Percentiles rank a stretch among this genome's conserved stretches.
Conservation (phyloP, 2,888 invertebrate species). For the Sympetrum striolatum region DNA sequence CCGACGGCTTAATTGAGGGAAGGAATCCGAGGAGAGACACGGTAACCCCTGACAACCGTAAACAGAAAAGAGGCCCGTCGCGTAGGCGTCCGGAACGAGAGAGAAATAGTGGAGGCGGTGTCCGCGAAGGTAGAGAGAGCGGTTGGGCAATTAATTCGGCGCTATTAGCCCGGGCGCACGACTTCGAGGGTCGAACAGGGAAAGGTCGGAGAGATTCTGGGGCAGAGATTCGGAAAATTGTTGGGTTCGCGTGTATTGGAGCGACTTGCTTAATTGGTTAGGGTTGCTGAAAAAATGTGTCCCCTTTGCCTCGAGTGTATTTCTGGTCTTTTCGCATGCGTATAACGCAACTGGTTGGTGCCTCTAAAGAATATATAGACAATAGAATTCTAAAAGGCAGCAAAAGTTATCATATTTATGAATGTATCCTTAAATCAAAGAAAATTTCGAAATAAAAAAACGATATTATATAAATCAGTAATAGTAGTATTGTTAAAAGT, state of each 20-base stretch:
- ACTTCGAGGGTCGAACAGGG: not conserved
- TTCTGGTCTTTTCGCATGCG: too few relatives aligned
- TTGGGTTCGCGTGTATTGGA: not conserved
- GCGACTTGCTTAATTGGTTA: constrained; percentile 15
- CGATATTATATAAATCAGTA: too few relatives aligned
- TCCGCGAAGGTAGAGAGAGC: not conserved
- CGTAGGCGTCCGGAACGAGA: not conserved
- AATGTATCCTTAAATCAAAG: too few relatives aligned
- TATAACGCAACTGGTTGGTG: too few relatives aligned
- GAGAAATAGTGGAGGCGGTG: not conserved
- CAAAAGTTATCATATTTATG: too few relatives aligned
- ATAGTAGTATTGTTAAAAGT: too few relatives aligned
- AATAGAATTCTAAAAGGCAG: too few relatives aligned
- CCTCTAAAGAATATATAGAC: too few relatives aligned
- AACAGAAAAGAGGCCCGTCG: not conserved
- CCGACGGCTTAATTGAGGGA: constrained; percentile 27
- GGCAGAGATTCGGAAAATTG: not conserved
- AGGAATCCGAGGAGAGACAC: not conserved
- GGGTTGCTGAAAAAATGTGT: not conserved
- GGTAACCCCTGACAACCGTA: not conserved
- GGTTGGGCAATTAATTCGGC: constrained; percentile 7
- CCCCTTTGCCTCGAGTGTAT: not conserved
- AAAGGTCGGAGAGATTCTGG: not conserved
- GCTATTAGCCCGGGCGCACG: constrained; percentile 11
- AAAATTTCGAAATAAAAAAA: too few relatives aligned